Base-by-base conservation (phyloP, 2,888 invertebrate species). In the Cynaeus angustus region DNA sequence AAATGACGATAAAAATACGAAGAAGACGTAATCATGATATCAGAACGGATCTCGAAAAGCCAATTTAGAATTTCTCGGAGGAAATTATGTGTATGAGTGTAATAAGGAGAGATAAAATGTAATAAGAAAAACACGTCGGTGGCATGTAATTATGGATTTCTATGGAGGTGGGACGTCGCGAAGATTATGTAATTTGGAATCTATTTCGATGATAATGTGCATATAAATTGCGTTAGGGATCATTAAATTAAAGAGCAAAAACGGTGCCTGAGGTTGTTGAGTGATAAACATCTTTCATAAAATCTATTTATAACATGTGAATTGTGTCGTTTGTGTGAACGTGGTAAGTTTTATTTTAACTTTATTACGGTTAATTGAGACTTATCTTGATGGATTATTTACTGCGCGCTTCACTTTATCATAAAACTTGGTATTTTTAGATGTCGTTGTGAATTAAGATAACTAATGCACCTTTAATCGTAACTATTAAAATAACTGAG, bases 241-340 rank as follows among this genome's bases (percentile, higher is more conserved):
- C 53, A 53, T 53, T 53, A 53, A 53, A 53, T 53, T 53, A 53
- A 53, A 53, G 53, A 13, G 33, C 10, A 53, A 53, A 37, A 37
- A 53, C 53, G 53, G 33, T 33, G 26, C 33, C 16, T 14, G 14
- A 14, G 53, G 53, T 9, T n/a, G 3, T 33, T n/a, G 3, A 33
- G 33, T 33, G 33, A 33, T 33, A 9, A 33, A 5, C 1, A 33
- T 33, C 33, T 33, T 33, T 33, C n/a, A 33, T 33, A n/a, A 33
- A n/a, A 33, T 33, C 7, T 9, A 33, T 33, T 33, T 33, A 33
- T 33, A 33, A 33, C 33, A 9, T 33, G 33, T 33, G 33, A 33
- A 33, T n/a, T 33, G 33, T 33, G 33, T 33, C 33, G 33, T 33
- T 33, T 33, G 33, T 33, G 33, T 33, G n/a, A 33, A 33, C 33